phyloP scores from a whole-genome alignment of 2,888 invertebrate genomes.

The Barypeithes pellucidus region DNA sequence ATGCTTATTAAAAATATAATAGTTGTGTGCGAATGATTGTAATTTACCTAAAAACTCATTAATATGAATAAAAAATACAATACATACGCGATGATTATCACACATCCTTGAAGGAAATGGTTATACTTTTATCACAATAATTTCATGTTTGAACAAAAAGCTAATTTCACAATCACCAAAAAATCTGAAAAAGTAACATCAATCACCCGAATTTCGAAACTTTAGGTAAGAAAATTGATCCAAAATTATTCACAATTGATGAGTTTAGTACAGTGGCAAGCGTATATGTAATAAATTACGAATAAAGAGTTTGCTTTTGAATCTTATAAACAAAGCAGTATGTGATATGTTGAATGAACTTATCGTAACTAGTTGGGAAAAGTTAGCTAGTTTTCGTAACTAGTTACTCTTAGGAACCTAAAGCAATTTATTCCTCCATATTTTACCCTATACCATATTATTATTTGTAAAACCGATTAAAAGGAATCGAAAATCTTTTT shows the following conservation, averaged over 20 bases:
- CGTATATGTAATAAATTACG: not conserved
- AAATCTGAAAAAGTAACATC: slow-evolving; percentile 28
- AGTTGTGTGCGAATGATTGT: slow-evolving; percentile 25
- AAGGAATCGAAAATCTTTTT: no score
- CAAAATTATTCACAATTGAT: slow-evolving; percentile 26
- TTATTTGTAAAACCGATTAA: no score
- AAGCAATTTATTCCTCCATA: no score
- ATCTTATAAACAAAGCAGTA: no score
- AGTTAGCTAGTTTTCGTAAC: no score
- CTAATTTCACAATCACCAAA: slow-evolving; percentile 40
- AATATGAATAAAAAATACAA: slow-evolving; percentile 33
- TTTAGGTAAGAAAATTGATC: slow-evolving; percentile 31
- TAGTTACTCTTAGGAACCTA: no score
- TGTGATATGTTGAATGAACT: no score
- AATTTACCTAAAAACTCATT: slow-evolving; percentile 38
- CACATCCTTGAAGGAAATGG: slow-evolving; percentile 40
- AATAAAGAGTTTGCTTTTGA: not conserved
- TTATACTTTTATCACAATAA: slow-evolving; percentile 20
- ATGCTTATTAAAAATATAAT: slow-evolving; percentile 11
- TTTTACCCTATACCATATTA: no score
- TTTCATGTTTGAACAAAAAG: slow-evolving; percentile 18
- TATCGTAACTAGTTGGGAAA: no score
- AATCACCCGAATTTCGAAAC: slow-evolving; percentile 37
- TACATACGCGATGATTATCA: slow-evolving; percentile 26
- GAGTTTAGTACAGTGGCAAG: slow-evolving; percentile 18